phyloP scores from a whole-genome alignment of 2,888 invertebrate species.

The Caprella mutica region DNA sequence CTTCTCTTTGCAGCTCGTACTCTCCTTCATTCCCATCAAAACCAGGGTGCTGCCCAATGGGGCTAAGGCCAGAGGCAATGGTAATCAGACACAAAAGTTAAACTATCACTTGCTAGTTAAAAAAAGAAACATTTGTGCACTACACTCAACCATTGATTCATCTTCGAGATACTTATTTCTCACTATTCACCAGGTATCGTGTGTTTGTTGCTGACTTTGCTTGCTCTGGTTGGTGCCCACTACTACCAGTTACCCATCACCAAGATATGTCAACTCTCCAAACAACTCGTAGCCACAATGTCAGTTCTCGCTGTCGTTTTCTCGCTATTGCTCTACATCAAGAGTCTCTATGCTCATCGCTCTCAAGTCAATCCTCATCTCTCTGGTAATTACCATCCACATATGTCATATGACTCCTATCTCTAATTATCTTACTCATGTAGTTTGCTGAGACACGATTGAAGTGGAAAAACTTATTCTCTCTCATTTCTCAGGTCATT shows the following conservation, averaged over 20 bases:
- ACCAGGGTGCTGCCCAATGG: slow-evolving; percentile 15
- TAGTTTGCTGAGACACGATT: too few relatives aligned
- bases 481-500: slow-evolving; percentile 20
- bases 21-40: slow-evolving; percentile 23
- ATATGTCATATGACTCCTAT: too few relatives aligned
- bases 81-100: too few relatives aligned
- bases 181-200: slow-evolving; percentile 12
- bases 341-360: slow-evolving; percentile 14
- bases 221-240: background rate
- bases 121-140: too few relatives aligned
- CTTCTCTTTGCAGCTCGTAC: slow-evolving; percentile 13
- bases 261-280: slow-evolving; percentile 14
- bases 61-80: slow-evolving; percentile 17
- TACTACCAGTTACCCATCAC: slow-evolving; percentile 9
- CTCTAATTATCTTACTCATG: too few relatives aligned
- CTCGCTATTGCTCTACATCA: slow-evolving; percentile 12
- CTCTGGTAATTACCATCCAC: too few relatives aligned
- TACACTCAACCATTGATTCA: background rate
- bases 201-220: slow-evolving; percentile 16
- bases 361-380: slow-evolving; percentile 22
- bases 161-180: background rate
- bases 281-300: slow-evolving; percentile 18
- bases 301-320: slow-evolving; percentile 12
- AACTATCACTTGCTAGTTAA: too few relatives aligned
- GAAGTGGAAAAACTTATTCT: too few relatives aligned